Conservation (phyloP, 2,113 vertebrate species). For the Morone saxatilis region DNA sequence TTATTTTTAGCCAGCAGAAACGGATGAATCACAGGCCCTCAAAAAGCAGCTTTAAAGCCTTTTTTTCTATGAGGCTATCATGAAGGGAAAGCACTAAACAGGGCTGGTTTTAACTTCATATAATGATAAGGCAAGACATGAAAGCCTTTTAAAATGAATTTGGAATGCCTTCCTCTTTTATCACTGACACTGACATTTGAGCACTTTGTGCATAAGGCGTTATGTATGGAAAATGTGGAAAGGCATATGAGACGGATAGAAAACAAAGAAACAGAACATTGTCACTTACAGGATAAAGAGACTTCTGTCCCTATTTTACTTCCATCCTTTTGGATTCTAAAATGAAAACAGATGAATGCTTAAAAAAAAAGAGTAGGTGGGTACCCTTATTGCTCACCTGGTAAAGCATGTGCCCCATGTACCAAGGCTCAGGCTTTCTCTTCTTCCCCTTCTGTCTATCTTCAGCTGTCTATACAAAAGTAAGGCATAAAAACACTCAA, state of each 20-base stretch:
- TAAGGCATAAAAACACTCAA: no score
- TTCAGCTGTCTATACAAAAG: no score
- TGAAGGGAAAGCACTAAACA: constrained; percentile 44
- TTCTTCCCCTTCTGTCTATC: no score
- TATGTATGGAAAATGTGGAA: constrained; percentile 34
- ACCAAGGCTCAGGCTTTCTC: no score
- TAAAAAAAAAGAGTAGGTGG: not conserved
- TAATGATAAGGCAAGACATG: constrained; percentile 58
- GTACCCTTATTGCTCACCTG: no score
- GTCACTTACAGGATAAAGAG: not conserved
- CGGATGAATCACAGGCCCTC: constrained; percentile 41
- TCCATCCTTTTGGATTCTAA: not conserved
- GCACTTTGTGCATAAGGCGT: constrained; percentile 29
- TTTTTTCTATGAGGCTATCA: constrained; percentile 39
- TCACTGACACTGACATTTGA: constrained; percentile 39
- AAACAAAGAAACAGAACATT: constrained; percentile 25
- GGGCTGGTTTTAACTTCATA: constrained; percentile 49
- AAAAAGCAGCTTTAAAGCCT: constrained; percentile 35
- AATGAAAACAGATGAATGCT: not conserved
- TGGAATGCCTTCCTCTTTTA: constrained; percentile 57
- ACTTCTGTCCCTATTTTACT: not conserved
- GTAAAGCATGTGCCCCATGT: no score
- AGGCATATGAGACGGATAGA: not conserved
- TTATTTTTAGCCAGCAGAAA: constrained; percentile 56
- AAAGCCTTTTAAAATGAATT: constrained; percentile 66